Evolutionary conservation across 2,113 vertebrate genomes (phyloP).

Genomic region (Rhinichthys klamathensis): DNA sequence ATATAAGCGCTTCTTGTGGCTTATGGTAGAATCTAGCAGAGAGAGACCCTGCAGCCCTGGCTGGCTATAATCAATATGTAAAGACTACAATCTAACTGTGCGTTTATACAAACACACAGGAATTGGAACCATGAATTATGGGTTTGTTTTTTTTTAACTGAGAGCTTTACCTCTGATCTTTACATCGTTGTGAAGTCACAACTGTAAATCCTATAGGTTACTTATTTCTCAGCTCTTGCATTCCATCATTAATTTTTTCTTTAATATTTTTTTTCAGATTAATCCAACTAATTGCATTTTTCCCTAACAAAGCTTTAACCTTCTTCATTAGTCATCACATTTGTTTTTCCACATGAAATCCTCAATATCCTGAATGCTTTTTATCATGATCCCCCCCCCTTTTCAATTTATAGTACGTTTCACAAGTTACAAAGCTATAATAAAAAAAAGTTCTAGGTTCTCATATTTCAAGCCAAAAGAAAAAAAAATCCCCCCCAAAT

Average conservation of each 20-base stretch:
- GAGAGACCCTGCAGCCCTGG: conserved; percentile 40
- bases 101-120: neutral
- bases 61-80: neutral
- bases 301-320: neutral
- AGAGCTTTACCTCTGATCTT: neutral
- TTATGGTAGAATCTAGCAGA: conserved; percentile 23
- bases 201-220: neutral
- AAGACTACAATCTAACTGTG: neutral
- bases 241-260: neutral
- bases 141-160: neutral
- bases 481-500: neutral
- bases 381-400: neutral
- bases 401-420: neutral
- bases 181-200: neutral
- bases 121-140: neutral
- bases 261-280: neutral
- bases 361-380: neutral
- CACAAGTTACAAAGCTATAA: neutral
- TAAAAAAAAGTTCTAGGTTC: neutral
- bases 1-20: conserved; percentile 12
- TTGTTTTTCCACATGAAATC: neutral
- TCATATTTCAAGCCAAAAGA: neutral
- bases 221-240: conserved; percentile 14
- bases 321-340: neutral
- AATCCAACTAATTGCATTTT: neutral